These are phyloP conservation scores for Teleogryllus oceanicus DNA, from an alignment of 2,888 invertebrate genomes.

Conservation along the genomic window DNA sequence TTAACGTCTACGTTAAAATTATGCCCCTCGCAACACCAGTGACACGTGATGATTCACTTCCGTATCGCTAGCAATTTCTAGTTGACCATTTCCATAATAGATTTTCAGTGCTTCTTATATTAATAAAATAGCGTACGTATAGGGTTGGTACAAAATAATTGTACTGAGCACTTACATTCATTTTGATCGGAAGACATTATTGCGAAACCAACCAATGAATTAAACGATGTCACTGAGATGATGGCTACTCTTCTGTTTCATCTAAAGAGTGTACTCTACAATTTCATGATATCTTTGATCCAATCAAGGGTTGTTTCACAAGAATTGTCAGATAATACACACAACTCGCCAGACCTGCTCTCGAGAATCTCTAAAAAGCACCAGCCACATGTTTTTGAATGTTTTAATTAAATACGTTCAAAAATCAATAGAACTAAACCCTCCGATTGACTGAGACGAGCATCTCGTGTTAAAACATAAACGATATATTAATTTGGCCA, in stretches of 20 bases:
- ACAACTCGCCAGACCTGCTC: neutral
- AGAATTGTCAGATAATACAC: neutral
- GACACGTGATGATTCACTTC: too few relatives aligned
- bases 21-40: too few relatives aligned
- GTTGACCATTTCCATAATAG: too few relatives aligned
- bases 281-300: neutral
- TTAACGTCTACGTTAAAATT: too few relatives aligned
- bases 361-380: too few relatives aligned
- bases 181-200: neutral
- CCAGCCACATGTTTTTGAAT: neutral
- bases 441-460: neutral
- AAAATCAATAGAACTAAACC: neutral
- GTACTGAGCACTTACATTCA: neutral
- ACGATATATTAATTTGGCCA: constrained; percentile 7
- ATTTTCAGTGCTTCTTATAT: too few relatives aligned
- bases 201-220: neutral
- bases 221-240: neutral
- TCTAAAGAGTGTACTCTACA: neutral
- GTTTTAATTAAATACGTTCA: neutral
- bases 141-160: neutral
- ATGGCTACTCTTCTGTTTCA: neutral
- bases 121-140: too few relatives aligned
- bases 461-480: neutral
- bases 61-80: too few relatives aligned
- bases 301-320: neutral